These are phyloP conservation scores for Aphaenogaster floridana DNA, from an alignment of 1,140 invertebrate species.

Conservation along the genomic window DNA sequence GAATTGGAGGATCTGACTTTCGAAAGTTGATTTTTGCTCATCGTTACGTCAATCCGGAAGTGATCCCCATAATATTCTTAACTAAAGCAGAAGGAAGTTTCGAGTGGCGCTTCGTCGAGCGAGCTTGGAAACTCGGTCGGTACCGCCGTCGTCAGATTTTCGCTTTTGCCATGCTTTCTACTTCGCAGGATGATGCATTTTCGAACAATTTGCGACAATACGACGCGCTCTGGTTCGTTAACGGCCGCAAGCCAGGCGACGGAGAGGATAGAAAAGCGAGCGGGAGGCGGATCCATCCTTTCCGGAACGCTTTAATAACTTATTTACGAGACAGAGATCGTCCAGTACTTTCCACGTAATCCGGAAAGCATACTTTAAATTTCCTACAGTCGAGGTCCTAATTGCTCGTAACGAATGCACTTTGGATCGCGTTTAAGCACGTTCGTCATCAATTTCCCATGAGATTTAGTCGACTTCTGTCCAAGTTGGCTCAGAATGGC, in stretches of 20 bases:
- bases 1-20: constrained; percentile 7
- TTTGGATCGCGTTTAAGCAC: constrained; percentile 19
- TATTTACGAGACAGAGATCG: constrained; percentile 50
- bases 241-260: constrained; percentile 37
- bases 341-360: constrained; percentile 45
- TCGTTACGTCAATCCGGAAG: constrained; percentile 44
- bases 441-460: constrained; percentile 12
- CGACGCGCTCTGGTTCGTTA: constrained; percentile 76
- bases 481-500: neutral
- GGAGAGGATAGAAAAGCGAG: constrained; percentile 27
- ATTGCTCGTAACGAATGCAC: constrained; percentile 53
- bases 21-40: constrained; percentile 44
- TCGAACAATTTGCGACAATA: constrained; percentile 74
- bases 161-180: constrained; percentile 74
- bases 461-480: neutral
- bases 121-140: constrained; percentile 52
- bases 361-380: constrained; percentile 39
- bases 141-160: constrained; percentile 66
- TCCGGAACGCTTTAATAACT: constrained; percentile 54
- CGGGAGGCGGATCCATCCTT: constrained; percentile 26
- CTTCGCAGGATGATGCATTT: constrained; percentile 60
- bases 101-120: constrained; percentile 21
- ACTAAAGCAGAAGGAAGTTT: neutral
- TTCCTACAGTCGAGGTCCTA: constrained; percentile 34
- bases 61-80: constrained; percentile 43